These are phyloP conservation scores for Lasaia peninsularis DNA, from an alignment of 1,140 invertebrate genomes.

Conservation along the genomic window DNA sequence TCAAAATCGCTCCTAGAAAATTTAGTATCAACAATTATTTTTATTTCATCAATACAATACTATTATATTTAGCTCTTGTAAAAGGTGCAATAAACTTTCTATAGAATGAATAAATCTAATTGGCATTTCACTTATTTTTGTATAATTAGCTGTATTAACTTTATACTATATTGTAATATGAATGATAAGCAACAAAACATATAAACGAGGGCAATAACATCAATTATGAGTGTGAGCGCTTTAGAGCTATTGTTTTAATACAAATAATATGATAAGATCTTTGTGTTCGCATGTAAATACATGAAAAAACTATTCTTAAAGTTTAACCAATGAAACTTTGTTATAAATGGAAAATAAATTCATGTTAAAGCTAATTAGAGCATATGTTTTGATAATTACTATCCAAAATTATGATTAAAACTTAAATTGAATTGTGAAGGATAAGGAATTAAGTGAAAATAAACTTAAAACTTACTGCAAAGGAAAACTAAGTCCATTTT, in stretches of 20 bases:
- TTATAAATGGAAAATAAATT: not conserved
- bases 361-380: constrained; percentile 16
- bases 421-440: not conserved
- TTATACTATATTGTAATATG: not conserved
- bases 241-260: not conserved
- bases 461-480: constrained; percentile 46
- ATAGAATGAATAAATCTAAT: no score
- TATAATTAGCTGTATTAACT: not conserved
- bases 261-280: not conserved
- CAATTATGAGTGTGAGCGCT: not conserved
- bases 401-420: not conserved
- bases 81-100: no score
- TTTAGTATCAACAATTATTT: no score
- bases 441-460: not conserved
- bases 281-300: not conserved
- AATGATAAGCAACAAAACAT: not conserved
- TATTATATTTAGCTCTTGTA: no score
- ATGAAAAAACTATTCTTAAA: not conserved
- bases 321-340: not conserved
- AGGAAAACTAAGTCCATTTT: constrained; percentile 52
- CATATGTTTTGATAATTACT: constrained; percentile 2
- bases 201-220: not conserved
- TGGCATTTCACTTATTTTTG: not conserved
- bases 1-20: no score
- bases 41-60: no score